A percentile compares a stretch with the other conserved stretches of the same genome.
Conservation (phyloP, 2,888 invertebrate genomes). For the Lypha dubia region DNA sequence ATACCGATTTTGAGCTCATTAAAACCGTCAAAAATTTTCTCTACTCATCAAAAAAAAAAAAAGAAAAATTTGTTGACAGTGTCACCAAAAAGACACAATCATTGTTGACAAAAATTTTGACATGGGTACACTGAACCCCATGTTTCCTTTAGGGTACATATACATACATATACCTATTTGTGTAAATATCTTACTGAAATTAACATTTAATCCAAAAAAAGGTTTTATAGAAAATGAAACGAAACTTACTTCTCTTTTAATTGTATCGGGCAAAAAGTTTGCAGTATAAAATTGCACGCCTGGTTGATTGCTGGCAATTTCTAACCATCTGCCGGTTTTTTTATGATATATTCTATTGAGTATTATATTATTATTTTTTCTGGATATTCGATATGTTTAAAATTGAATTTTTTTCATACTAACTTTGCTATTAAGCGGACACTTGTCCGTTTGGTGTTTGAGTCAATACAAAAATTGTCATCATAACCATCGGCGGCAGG, state of each 20-base stretch:
- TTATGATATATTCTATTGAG: constrained; percentile 86
- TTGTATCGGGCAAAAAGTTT: constrained; percentile 87
- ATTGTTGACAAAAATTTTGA: no score
- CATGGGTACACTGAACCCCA: constrained; percentile 1
- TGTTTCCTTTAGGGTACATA: no score
- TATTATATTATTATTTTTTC: constrained; percentile 23
- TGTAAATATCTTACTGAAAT: constrained; percentile 12
- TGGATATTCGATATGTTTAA: neutral
- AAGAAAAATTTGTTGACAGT: no score
- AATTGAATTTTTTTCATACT: constrained; percentile 59
- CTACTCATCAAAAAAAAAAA: no score
- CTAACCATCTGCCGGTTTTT: constrained; percentile 88
- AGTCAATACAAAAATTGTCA: constrained; percentile 91
- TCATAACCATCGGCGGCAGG: constrained; percentile 90
- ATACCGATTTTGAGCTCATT: no score
- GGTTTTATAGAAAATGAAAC: neutral
- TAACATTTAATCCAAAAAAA: constrained; percentile 3
- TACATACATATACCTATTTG: no score
- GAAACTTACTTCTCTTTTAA: constrained; percentile 79
- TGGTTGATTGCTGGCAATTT: constrained; percentile 93
- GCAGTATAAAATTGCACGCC: constrained; percentile 96
- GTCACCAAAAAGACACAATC: no score
- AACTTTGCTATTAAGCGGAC: constrained; percentile 87
- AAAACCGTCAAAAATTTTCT: no score
- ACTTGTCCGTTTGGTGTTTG: constrained; percentile 86